A percentile compares a stretch with the other conserved stretches of the same genome.
These are phyloP conservation scores for Hesperia comma DNA, from an alignment of 2,888 invertebrate genomes.

Conservation along the genomic window DNA sequence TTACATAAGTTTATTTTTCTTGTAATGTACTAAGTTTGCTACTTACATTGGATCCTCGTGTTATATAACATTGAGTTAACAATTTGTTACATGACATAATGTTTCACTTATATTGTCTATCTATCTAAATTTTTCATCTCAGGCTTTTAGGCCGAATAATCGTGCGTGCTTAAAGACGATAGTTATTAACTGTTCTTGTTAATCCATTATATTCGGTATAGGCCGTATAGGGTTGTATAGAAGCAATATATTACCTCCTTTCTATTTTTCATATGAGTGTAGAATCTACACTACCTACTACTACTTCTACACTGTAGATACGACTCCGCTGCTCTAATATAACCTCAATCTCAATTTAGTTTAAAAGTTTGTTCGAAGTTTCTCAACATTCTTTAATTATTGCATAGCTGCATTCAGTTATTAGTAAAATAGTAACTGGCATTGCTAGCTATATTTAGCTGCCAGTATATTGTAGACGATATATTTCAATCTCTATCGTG, in stretches of 20 bases:
- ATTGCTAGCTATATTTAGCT: constrained; percentile 22
- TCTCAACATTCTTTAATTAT: constrained; percentile 36
- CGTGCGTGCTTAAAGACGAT: too few species aligned
- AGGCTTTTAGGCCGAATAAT: too few species aligned
- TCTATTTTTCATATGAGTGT: too few species aligned
- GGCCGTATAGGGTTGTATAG: too few species aligned
- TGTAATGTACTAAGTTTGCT: background rate
- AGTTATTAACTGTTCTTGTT: too few species aligned
- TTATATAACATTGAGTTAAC: background rate
- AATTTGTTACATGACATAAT: background rate
- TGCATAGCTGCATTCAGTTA: constrained; percentile 31
- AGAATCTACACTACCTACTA: too few species aligned
- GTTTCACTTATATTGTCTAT: background rate
- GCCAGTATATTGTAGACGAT: constrained; percentile 1
- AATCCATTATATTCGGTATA: too few species aligned
- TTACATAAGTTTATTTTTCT: background rate
- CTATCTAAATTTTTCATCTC: too few species aligned
- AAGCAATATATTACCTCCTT: too few species aligned
- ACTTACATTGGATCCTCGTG: constrained; percentile 1
- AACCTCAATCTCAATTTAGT: constrained; percentile 41
- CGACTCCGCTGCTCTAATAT: constrained; percentile 2
- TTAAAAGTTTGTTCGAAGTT: constrained; percentile 35
- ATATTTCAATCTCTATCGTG: constrained; percentile 33
- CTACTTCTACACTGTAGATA: too few species aligned
- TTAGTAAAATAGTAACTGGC: constrained; percentile 8